phyloP scores from a whole-genome alignment of 2,113 vertebrate genomes.

The Atrichornis clamosus region DNA sequence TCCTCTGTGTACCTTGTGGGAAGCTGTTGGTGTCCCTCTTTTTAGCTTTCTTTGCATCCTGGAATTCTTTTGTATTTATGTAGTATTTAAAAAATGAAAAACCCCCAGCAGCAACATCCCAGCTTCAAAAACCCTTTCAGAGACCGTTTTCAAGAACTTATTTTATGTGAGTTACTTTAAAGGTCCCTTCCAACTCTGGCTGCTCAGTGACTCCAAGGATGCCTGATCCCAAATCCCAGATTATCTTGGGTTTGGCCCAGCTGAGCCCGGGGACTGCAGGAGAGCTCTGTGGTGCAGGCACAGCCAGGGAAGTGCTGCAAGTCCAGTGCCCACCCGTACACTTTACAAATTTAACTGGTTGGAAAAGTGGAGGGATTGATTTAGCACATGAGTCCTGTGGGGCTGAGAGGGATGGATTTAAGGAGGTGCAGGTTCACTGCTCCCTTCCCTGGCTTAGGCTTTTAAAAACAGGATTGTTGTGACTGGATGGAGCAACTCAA shows the following conservation, averaged over 20 bases:
- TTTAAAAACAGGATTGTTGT: not conserved
- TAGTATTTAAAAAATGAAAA: not conserved
- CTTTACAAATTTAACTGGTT: not conserved
- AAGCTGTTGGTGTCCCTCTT: not conserved
- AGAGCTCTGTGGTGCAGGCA: not conserved
- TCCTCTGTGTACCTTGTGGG: not conserved
- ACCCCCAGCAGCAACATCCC: not conserved
- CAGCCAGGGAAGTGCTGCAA: not conserved
- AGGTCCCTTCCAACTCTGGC: not conserved
- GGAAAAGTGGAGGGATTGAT: conserved; percentile 12
- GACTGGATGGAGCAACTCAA: conserved; percentile 27
- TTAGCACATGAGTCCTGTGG: not conserved
- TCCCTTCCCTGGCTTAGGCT: not conserved
- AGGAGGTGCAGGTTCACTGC: not conserved
- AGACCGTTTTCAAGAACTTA: not conserved
- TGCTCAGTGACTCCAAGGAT: rapidly evolving
- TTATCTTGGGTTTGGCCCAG: not conserved
- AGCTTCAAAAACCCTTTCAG: rapidly evolving
- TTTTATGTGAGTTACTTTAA: not conserved
- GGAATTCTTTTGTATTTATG: not conserved
- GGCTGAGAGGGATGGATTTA: not conserved
- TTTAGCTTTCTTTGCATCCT: not conserved
- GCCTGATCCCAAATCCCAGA: not conserved
- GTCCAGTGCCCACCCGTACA: rapidly evolving
- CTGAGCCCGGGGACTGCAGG: not conserved